Evolutionary conservation across 2,113 vertebrate genomes (phyloP), one percentile per base, ranked within the genome.

Genomic region (Tretioscincus oriximinensis): DNA sequence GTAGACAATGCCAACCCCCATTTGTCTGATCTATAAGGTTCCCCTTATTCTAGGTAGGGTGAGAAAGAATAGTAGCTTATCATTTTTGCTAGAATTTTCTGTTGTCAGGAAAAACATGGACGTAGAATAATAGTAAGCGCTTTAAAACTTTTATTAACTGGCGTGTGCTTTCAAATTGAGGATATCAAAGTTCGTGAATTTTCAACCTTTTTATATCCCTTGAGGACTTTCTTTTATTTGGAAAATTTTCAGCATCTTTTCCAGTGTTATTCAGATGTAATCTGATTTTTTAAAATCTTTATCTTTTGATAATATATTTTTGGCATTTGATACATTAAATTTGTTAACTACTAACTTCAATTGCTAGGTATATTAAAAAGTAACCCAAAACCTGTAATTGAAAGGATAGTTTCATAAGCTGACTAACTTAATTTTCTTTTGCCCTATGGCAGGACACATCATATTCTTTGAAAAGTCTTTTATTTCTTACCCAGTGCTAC

Each of bases 381-480:
- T 71, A 22, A 81, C 69, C 29, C n/a, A 75, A 69, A 90, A 76
- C n/a, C 21, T 70, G 4, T 87, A 80, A 87, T 12, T 9, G 65
- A 45, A 80, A 77, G 73, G 71, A 69, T 1, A 31, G 12, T 84
- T 86, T 91, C 71, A 51, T 65, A 78, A 89, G 54, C 51, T 86
- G 35, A 77, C 61, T 75, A 65, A 83, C 28, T n/a, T 82, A 83
- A 63, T 54, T 89, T 26, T 87, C 41, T 63, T 90, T 90, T 83
- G 67, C 73, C 63, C 86, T 79, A 70, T 54, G 58, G 86, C 54
- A 66, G 66, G 67, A 49, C 81, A 66, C 61, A 67, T 60, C 79
- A 71, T 79, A 89, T 78, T 81, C 86, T 85, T 87, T 84, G 64
- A 75, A 87, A 72, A 87, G 75, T 7, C 80, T 85, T 58, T 88